Percentiles rank a stretch among this genome's conserved stretches.
These are phyloP conservation scores for Aleiodes leptofemur DNA, from an alignment of 2,888 invertebrate species.

Conservation along the genomic window DNA sequence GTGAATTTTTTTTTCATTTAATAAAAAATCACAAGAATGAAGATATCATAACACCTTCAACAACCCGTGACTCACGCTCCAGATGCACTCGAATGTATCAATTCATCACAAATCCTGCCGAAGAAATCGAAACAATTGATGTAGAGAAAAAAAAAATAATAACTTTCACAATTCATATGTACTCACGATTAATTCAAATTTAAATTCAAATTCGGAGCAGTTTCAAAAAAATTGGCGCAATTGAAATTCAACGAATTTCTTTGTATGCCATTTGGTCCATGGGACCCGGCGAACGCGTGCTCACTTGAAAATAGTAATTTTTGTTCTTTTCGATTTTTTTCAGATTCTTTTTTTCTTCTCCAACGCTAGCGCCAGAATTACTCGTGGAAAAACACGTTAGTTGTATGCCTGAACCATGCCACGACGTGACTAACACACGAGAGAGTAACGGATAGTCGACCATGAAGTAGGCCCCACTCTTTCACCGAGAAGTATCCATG, in stretches of 20 bases:
- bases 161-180: slow-evolving; percentile 25
- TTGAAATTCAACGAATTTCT: neutral
- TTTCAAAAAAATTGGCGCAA: slow-evolving; percentile 12
- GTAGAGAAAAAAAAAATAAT: slow-evolving; percentile 20
- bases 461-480: slow-evolving; percentile 45
- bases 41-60: slow-evolving; percentile 11
- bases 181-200: slow-evolving; percentile 27
- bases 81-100: slow-evolving; percentile 55
- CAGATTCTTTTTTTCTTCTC: neutral
- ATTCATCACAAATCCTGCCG: slow-evolving; percentile 43
- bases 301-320: neutral
- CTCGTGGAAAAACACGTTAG: slow-evolving; percentile 38
- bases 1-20: slow-evolving; percentile 12
- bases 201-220: slow-evolving; percentile 13
- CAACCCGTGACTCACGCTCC: slow-evolving; percentile 54
- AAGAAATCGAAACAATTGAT: slow-evolving; percentile 49
- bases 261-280: slow-evolving; percentile 22
- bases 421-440: slow-evolving; percentile 59
- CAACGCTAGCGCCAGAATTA: slow-evolving; percentile 3
- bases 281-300: slow-evolving; percentile 39
- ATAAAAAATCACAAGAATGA: slow-evolving; percentile 13
- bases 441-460: slow-evolving; percentile 54
- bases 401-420: slow-evolving; percentile 54
- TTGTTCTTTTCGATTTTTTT: too few species aligned
- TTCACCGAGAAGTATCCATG: slow-evolving; percentile 7